Conservation (phyloP, 2,113 vertebrate species). For the Cacatua alba region DNA sequence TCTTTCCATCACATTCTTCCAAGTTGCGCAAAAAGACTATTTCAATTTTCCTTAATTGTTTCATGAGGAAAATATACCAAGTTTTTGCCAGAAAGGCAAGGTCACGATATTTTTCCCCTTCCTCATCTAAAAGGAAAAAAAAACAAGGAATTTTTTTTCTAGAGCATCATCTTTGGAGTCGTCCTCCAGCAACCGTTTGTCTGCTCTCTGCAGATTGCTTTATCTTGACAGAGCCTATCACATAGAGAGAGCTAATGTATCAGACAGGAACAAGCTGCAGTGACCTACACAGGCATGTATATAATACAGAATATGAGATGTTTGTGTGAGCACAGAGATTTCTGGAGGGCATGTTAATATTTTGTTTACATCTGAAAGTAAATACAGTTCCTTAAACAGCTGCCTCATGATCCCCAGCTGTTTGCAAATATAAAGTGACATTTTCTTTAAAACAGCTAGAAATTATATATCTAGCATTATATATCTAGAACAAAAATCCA, state of each 20-base stretch:
- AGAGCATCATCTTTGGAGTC: background rate
- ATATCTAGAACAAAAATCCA: background rate
- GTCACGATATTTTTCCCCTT: background rate
- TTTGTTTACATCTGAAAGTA: slow-evolving; percentile 52
- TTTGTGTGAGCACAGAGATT: slow-evolving; percentile 37
- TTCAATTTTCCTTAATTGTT: background rate
- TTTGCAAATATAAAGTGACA: background rate
- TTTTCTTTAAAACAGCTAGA: background rate
- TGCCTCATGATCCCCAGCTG: slow-evolving; percentile 17
- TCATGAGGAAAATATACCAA: background rate
- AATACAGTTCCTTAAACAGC: slow-evolving; percentile 40
- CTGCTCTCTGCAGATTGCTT: background rate
- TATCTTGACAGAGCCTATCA: background rate
- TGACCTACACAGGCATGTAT: background rate
- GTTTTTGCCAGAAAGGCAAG: background rate
- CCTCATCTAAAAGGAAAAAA: background rate
- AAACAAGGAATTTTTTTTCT: background rate
- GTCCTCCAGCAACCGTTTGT: background rate
- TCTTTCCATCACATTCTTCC: background rate
- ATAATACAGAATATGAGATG: slow-evolving; percentile 14
- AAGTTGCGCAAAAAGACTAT: background rate
- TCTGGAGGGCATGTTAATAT: slow-evolving; percentile 44
- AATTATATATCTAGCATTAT: background rate
- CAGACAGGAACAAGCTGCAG: background rate
- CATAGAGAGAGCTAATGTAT: background rate